Conservation (phyloP, 2,113 vertebrate genomes). For the Azemiops feae region DNA sequence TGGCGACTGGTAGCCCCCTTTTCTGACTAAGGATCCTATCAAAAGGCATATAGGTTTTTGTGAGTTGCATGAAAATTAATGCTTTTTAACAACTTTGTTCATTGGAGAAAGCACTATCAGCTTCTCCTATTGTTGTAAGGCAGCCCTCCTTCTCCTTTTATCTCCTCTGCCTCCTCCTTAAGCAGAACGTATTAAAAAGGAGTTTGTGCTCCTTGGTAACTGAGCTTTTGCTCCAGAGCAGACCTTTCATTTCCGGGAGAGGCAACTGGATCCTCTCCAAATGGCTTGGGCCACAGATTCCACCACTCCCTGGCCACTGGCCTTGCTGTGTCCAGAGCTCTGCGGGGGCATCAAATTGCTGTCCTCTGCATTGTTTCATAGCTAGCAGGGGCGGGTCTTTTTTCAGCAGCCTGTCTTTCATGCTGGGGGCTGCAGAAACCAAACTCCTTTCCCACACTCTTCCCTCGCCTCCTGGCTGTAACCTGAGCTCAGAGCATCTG, state of each 20-base stretch:
- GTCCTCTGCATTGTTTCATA: neutral
- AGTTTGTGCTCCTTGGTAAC: neutral
- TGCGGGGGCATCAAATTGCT: neutral
- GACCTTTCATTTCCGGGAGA: neutral
- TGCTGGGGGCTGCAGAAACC: conserved; percentile 20
- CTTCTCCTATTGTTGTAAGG: neutral
- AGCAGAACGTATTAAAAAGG: neutral
- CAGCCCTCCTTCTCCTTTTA: neutral
- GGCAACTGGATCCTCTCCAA: neutral
- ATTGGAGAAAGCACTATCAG: neutral
- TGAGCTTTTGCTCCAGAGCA: neutral
- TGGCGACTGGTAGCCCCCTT: neutral
- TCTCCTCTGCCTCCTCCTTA: neutral
- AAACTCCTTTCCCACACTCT: conserved; percentile 19
- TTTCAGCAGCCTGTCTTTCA: neutral
- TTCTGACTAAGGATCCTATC: neutral
- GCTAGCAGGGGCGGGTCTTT: neutral
- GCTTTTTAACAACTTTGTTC: neutral
- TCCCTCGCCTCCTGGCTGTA: neutral
- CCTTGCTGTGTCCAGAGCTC: neutral
- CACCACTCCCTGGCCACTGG: neutral
- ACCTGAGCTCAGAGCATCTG: neutral
- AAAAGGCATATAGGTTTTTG: neutral
- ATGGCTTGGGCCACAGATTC: neutral
- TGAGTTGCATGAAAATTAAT: neutral